Evolutionary conservation across 2,888 invertebrate species (phyloP).

Genomic region (Cybosia mesomella): DNA sequence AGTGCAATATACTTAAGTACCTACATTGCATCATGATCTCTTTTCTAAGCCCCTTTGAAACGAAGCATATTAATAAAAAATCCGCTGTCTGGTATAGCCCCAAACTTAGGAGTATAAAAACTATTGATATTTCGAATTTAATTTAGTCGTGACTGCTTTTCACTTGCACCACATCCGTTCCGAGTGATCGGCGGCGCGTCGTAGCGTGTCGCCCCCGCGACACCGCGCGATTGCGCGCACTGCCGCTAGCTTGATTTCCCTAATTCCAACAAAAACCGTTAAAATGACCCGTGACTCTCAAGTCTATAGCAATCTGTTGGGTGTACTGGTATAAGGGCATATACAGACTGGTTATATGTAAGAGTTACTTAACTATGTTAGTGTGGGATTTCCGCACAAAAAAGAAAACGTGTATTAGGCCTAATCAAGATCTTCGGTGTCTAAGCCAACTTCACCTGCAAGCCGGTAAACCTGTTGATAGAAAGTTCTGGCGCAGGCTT

Average conservation of each 20-base stretch:
- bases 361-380: background rate
- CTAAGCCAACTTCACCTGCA: background rate
- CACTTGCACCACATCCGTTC: constrained; percentile 49
- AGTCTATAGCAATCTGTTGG: constrained; percentile 27
- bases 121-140: background rate
- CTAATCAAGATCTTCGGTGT: background rate
- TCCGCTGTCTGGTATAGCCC: background rate
- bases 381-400: too few relatives aligned
- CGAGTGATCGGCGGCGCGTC: constrained; percentile 64
- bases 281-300: constrained; percentile 52
- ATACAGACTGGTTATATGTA: background rate
- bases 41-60: too few relatives aligned
- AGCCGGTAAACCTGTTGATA: too few relatives aligned
- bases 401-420: too few relatives aligned
- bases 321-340: constrained; percentile 5
- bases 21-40: too few relatives aligned
- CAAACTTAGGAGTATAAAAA: background rate
- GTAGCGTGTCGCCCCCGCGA: constrained; percentile 66
- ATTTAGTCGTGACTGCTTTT: background rate
- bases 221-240: constrained; percentile 59
- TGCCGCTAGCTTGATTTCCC: constrained; percentile 50
- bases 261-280: constrained; percentile 60
- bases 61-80: background rate
- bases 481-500: too few relatives aligned
- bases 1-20: too few relatives aligned